Percentiles rank a stretch among this genome's conserved stretches.
Evolutionary conservation across 2,888 invertebrate genomes (phyloP).

Genomic region (Melangyna quadrimaculata): DNA sequence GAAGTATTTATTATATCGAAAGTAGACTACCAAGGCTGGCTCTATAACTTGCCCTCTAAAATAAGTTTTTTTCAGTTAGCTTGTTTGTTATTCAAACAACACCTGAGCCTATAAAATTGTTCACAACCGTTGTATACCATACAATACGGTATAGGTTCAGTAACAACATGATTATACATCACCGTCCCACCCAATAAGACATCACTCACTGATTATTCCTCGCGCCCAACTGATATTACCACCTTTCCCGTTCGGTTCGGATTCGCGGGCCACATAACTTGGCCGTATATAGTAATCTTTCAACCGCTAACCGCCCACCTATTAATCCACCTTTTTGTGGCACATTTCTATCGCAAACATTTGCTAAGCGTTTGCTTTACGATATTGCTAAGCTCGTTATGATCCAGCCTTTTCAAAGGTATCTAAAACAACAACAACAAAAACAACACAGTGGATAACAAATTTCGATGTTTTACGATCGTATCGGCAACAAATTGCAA

Average conservation of each 20-base stretch:
- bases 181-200: slow-evolving; percentile 50
- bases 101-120: slow-evolving; percentile 41
- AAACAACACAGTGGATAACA: slow-evolving; percentile 56
- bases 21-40: background rate
- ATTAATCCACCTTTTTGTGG: slow-evolving; percentile 71
- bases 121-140: background rate
- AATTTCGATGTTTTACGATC: slow-evolving; percentile 70
- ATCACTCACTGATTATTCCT: slow-evolving; percentile 50
- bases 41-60: background rate
- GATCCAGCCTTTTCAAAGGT: slow-evolving; percentile 55
- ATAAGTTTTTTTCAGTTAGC: background rate
- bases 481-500: slow-evolving; percentile 68
- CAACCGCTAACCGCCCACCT: slow-evolving; percentile 58
- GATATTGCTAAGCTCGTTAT: slow-evolving; percentile 68
- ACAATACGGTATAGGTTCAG: slow-evolving; percentile 1
- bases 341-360: slow-evolving; percentile 72
- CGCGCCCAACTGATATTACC: slow-evolving; percentile 15
- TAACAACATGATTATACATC: slow-evolving; percentile 51
- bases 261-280: slow-evolving; percentile 34
- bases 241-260: slow-evolving; percentile 7
- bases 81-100: slow-evolving; percentile 35
- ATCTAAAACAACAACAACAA: slow-evolving; percentile 35
- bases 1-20: background rate
- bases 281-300: slow-evolving; percentile 40
- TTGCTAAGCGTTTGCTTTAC: slow-evolving; percentile 69